Evolutionary conservation across 2,888 invertebrate genomes (phyloP).

Genomic region (Patella pellucida): DNA sequence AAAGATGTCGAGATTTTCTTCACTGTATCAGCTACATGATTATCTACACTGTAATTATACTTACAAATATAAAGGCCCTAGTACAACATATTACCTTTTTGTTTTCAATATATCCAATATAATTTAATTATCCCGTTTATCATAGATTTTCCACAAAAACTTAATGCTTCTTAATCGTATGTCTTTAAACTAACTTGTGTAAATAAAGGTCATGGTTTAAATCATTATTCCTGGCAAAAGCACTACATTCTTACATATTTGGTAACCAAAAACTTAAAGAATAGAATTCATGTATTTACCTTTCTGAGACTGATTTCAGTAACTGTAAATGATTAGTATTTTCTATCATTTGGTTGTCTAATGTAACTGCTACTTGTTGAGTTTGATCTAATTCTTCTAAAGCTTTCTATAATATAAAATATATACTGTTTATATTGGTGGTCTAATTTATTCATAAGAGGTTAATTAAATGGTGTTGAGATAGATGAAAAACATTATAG

Average conservation of each 20-base stretch:
- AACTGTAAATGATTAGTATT: conserved; percentile 38
- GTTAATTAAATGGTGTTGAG: too few relatives aligned
- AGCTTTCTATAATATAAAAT: conserved; percentile 42
- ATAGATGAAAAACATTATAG: too few relatives aligned
- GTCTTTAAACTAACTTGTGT: too few relatives aligned
- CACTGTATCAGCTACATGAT: neutral
- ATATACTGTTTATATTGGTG: neutral
- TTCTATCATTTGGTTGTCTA: conserved; percentile 53
- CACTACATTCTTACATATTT: too few relatives aligned
- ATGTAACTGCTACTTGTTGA: conserved; percentile 54
- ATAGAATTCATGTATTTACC: conserved; percentile 36
- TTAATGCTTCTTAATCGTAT: too few relatives aligned
- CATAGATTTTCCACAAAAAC: too few relatives aligned
- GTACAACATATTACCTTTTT: neutral
- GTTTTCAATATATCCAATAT: too few relatives aligned
- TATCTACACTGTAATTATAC: conserved; percentile 2
- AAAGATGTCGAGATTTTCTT: conserved; percentile 30
- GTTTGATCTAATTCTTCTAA: conserved; percentile 53
- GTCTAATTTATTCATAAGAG: too few relatives aligned
- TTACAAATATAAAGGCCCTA: neutral
- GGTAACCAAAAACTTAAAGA: too few relatives aligned
- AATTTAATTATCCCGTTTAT: too few relatives aligned
- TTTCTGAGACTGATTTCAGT: conserved; percentile 45
- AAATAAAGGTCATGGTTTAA: too few relatives aligned
- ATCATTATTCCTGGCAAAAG: too few relatives aligned